Base-by-base conservation (phyloP, 1,140 invertebrate species). In the Tetragnatha versicolor region DNA sequence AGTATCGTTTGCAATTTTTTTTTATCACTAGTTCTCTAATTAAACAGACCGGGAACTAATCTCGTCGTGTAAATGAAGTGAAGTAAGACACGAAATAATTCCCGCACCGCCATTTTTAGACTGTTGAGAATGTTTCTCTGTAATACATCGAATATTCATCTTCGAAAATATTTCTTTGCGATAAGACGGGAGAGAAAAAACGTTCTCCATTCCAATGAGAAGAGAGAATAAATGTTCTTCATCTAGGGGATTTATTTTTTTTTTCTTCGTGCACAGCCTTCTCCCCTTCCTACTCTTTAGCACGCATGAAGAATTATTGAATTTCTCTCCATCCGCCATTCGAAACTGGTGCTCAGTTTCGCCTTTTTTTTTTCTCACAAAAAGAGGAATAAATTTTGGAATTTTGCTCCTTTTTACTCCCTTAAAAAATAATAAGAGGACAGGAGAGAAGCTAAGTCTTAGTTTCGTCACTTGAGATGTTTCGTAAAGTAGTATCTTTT, bases 301-400 rank as follows among this genome's bases (percentile, higher is more conserved):
- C 22, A 45, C 20, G 61, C 37, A 42, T 31, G 61, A 45, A 42
- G 37, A 65, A 65, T 42, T 65, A 65, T 65, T 45, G 61, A 65
- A 65, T 60, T 33, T 65, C 35, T 55, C 33, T 42, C 33, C 45
- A 65, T 45, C 61, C 14, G 20, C n/a, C 35, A 65, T 65, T 65
- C 42, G 61, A 65, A 65, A 42, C 61, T 27, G 29, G 58, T 42
- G 22, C 39, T 27, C 25, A n/a, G n/a, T n/a, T n/a, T n/a, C n/a
- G n/a, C n/a, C n/a, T n/a, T n/a, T n/a, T n/a, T n/a, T n/a, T n/a
- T 65, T 27, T 42, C 37, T 27, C 20, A 14, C 4, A 27, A 65
- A 7, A 65, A 65, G 25, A 65, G 29, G 42, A 42, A 65, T 58
- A 33, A 27, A 58, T 58, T 58, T 14, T 27, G 22, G 35, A 33